Percentiles rank a stretch among this genome's conserved stretches.
Evolutionary conservation across 2,113 vertebrate genomes (phyloP).

Genomic region (Anguilla rostrata): DNA sequence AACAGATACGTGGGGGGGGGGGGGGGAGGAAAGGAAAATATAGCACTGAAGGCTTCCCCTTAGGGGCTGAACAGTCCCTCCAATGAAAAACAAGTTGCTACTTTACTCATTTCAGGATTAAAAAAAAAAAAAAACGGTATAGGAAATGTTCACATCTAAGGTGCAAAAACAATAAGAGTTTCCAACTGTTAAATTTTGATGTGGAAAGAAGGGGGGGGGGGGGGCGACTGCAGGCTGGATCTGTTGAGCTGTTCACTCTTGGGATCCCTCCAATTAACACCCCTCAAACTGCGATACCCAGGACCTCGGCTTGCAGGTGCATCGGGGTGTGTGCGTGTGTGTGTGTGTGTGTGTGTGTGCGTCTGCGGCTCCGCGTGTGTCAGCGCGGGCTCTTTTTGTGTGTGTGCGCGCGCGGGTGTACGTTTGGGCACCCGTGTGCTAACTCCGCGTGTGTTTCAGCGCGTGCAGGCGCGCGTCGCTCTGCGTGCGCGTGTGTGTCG

Average conservation of each 20-base stretch:
- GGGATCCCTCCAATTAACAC: slow-evolving; percentile 56
- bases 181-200: slow-evolving; percentile 19
- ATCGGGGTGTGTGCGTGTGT: not conserved
- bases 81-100: slow-evolving; percentile 14
- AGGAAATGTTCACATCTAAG: slow-evolving; percentile 20
- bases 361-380: not conserved
- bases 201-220: slow-evolving; percentile 7
- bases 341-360: not conserved
- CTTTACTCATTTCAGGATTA: not conserved
- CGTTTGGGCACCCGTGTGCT: not conserved
- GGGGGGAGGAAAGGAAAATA: slow-evolving; percentile 7
- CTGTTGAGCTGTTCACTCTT: slow-evolving; percentile 37
- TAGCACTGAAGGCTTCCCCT: not conserved
- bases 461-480: not conserved
- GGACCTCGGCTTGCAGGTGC: slow-evolving; percentile 5
- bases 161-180: slow-evolving; percentile 16
- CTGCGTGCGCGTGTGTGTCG: not conserved
- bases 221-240: not conserved
- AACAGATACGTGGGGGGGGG: not conserved
- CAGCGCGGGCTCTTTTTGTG: not conserved
- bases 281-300: slow-evolving; percentile 10
- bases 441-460: not conserved
- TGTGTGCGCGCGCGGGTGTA: not conserved
- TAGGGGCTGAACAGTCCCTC: slow-evolving; percentile 9
- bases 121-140: not conserved